Conservation (phyloP, 2,888 invertebrate species). For the Lasiommata megera region DNA sequence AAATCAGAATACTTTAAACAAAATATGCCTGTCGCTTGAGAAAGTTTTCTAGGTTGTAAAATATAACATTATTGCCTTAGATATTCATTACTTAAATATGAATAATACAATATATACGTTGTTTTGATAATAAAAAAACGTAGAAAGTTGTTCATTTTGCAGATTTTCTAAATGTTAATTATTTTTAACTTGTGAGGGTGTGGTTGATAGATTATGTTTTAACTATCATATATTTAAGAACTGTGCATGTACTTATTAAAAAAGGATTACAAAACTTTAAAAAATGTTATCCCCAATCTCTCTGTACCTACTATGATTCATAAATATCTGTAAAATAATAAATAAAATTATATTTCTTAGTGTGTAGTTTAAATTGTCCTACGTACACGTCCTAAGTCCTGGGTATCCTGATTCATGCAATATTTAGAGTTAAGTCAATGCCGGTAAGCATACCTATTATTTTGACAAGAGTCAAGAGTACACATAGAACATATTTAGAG, state of each 20-base stretch:
- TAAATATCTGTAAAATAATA: neutral
- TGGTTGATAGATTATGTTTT: neutral
- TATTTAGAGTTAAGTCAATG: too few species aligned
- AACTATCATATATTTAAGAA: constrained; percentile 6
- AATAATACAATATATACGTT: neutral
- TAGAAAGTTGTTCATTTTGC: neutral
- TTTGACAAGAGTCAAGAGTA: too few species aligned
- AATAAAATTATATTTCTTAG: constrained; percentile 4
- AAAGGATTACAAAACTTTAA: neutral
- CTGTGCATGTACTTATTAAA: constrained; percentile 16
- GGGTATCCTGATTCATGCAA: too few species aligned
- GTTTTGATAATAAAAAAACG: neutral
- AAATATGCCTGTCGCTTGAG: neutral
- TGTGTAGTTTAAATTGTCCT: neutral
- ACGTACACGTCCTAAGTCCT: too few species aligned
- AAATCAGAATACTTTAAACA: too few species aligned
- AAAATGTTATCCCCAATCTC: neutral
- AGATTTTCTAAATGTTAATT: neutral
- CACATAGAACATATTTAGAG: too few species aligned
- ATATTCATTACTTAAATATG: neutral
- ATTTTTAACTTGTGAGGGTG: neutral
- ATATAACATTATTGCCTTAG: neutral
- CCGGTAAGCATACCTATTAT: too few species aligned
- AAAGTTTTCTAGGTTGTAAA: constrained; percentile 10
- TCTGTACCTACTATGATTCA: neutral